These are phyloP conservation scores for Copsychus sechellarum DNA, from an alignment of 2,113 vertebrate species.

Conservation along the genomic window DNA sequence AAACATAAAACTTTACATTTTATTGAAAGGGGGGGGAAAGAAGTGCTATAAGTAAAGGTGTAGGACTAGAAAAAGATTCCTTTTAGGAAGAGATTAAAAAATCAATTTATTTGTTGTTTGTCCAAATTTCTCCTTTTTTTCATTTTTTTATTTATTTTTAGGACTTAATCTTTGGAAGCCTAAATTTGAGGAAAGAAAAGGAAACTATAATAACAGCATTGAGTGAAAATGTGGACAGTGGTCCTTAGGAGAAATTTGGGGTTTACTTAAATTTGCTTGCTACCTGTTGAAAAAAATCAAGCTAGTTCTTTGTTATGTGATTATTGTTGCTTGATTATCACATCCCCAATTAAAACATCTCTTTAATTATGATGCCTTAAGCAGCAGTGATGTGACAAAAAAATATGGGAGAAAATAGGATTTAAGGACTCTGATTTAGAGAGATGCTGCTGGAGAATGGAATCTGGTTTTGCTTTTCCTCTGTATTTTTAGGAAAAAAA, in stretches of 20 bases:
- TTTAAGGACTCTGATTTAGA: background rate
- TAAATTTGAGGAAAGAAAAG: background rate
- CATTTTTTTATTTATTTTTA: background rate
- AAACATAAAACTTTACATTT: background rate
- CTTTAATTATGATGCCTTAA: background rate
- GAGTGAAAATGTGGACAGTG: background rate
- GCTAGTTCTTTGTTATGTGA: rapidly evolving
- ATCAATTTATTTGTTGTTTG: background rate
- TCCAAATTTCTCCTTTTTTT: no score
- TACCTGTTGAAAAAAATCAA: background rate
- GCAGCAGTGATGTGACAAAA: background rate
- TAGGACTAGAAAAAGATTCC: background rate
- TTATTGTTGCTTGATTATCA: rapidly evolving
- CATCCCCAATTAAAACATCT: rapidly evolving
- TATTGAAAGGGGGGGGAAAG: rapidly evolving
- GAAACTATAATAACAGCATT: rapidly evolving
- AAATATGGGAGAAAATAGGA: background rate
- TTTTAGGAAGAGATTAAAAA: background rate
- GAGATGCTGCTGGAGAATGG: background rate
- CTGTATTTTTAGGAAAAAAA: background rate
- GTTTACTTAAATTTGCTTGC: background rate
- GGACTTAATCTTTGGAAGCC: background rate
- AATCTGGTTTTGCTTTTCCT: background rate
- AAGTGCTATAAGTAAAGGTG: background rate
- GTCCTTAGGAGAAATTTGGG: background rate